A percentile compares a stretch with the other conserved stretches of the same genome.
Evolutionary conservation across 1,140 invertebrate genomes (phyloP).

Genomic region (Pseudomyrmex concolor): DNA sequence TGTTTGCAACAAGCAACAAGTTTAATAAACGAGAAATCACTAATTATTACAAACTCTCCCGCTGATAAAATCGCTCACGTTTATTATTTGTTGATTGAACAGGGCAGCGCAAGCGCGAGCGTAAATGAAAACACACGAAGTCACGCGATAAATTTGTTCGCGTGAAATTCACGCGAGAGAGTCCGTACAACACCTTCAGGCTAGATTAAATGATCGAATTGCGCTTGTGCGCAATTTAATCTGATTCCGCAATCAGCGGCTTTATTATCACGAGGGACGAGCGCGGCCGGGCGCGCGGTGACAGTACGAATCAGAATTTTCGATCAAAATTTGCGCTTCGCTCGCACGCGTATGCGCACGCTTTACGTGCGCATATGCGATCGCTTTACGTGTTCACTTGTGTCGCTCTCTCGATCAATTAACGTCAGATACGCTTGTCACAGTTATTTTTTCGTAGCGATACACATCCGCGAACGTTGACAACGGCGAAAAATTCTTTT

Average conservation of each 20-base stretch:
- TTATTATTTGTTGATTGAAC: conserved; percentile 8
- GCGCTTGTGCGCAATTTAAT: conserved; percentile 29
- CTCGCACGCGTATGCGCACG: neutral
- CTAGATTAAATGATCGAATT: conserved; percentile 48
- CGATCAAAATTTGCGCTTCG: neutral
- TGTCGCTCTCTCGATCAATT: conserved; percentile 12
- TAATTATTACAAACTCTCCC: neutral
- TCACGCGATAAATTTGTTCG: conserved; percentile 31
- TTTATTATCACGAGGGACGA: conserved; percentile 38
- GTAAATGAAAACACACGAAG: conserved; percentile 31
- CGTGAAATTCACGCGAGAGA: conserved; percentile 6
- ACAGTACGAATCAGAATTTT: conserved; percentile 5
- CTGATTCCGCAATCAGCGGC: conserved; percentile 54
- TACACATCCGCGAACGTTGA: neutral
- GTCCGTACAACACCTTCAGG: neutral
- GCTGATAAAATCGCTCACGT: neutral
- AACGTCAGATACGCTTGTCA: neutral
- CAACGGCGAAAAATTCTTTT: too few species aligned
- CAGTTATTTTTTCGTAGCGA: neutral
- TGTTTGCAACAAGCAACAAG: neutral
- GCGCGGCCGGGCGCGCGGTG: neutral
- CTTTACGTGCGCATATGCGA: too few species aligned
- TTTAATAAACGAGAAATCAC: neutral
- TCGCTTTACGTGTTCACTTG: neutral
- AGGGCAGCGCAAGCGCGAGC: neutral